Percentiles rank a stretch among this genome's conserved stretches.
phyloP scores from a whole-genome alignment of 2,113 vertebrate species.

The Chlorocebus sabaeus region DNA sequence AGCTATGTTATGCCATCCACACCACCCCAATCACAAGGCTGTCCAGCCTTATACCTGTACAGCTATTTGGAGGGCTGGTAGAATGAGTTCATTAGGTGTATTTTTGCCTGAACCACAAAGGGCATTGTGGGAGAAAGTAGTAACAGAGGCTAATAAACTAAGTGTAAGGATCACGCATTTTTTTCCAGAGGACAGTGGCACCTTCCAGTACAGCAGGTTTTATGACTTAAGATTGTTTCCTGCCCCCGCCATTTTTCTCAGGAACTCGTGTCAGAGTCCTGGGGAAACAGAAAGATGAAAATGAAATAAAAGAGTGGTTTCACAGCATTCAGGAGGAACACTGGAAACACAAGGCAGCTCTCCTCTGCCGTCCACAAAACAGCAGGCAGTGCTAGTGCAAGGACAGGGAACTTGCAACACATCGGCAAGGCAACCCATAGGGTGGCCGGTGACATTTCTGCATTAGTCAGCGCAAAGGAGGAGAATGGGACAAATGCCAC shows the following conservation, averaged over 20 bases:
- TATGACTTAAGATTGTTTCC: neutral
- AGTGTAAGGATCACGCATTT: neutral
- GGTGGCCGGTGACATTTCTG: neutral
- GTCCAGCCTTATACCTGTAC: neutral
- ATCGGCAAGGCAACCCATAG: accelerated
- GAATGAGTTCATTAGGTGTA: neutral
- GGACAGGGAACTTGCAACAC: too few species aligned
- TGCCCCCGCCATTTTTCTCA: neutral
- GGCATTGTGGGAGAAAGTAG: neutral
- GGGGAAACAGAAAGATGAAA: neutral
- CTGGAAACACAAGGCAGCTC: neutral
- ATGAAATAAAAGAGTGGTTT: neutral
- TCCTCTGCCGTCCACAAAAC: neutral
- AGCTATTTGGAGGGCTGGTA: neutral
- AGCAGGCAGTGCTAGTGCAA: neutral
- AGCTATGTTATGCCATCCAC: neutral
- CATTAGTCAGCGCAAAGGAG: neutral
- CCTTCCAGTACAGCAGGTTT: neutral
- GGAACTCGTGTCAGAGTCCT: neutral
- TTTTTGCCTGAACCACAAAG: neutral
- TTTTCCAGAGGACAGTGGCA: neutral
- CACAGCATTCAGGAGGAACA: neutral
- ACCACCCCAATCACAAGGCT: neutral
- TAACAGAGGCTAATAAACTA: neutral
- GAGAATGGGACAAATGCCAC: neutral